Conservation (phyloP, 1,140 invertebrate genomes). For the Drosophila lacteicornis region DNA sequence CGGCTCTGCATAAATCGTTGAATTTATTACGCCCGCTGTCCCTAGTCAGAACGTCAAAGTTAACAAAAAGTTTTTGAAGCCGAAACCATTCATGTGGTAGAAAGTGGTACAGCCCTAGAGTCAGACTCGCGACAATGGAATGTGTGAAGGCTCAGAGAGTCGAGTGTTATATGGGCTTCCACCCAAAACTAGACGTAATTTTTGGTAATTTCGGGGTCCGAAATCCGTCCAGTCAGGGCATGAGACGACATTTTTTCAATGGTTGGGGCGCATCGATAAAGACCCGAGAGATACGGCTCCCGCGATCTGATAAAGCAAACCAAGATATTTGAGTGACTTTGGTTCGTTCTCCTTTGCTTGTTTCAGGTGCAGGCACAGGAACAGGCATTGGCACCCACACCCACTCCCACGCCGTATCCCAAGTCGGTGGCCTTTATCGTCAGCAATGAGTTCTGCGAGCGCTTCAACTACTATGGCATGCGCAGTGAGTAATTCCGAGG, state of each 20-base stretch:
- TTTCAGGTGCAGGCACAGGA: conserved; percentile 23
- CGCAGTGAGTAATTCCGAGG: conserved; percentile 89
- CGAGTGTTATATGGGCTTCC: not conserved
- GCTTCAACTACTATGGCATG: conserved; percentile 98
- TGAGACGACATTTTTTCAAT: conserved; percentile 21
- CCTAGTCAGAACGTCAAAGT: conserved; percentile 3
- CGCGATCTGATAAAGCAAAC: conserved; percentile 11
- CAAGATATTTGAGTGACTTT: not conserved
- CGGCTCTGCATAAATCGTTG: not conserved
- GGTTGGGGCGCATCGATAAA: conserved; percentile 3
- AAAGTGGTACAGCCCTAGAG: conserved; percentile 13
- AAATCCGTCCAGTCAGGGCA: conserved; percentile 23
- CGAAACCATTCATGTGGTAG: not conserved
- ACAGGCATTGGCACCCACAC: not conserved
- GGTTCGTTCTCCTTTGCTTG: conserved; percentile 4
- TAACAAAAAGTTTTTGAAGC: not conserved
- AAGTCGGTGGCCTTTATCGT: conserved; percentile 96
- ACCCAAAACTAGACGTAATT: not conserved
- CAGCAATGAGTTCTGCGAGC: conserved; percentile 98
- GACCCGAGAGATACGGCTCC: too few relatives aligned
- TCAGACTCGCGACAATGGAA: not conserved
- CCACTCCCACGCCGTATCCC: conserved; percentile 87
- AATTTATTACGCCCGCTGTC: conserved; percentile 2
- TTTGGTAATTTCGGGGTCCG: not conserved
- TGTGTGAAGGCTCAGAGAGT: not conserved